phyloP scores from a whole-genome alignment of 2,797 vertebrate species.

The Balearica regulorum region DNA sequence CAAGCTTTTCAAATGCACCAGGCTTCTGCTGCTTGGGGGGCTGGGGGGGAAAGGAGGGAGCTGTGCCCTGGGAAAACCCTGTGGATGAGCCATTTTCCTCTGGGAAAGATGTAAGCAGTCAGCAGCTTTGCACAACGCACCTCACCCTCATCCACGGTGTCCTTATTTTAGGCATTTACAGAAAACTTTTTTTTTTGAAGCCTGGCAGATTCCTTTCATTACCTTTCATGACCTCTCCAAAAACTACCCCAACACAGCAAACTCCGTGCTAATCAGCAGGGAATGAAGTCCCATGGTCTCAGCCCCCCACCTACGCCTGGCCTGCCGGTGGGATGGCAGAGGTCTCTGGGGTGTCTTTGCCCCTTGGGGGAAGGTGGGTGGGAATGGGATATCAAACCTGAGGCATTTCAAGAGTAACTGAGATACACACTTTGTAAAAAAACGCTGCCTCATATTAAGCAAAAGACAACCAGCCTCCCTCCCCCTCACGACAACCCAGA shows the following conservation, averaged over 20 bases:
- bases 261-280: not conserved
- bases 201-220: not conserved
- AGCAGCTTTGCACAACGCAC: not conserved
- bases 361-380: not conserved
- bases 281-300: not conserved
- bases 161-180: not conserved
- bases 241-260: not conserved
- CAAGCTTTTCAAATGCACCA: not conserved
- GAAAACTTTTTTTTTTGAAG: not conserved
- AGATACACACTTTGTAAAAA: not conserved
- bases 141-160: fast-evolving
- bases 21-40: not conserved
- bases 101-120: not conserved
- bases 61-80: not conserved
- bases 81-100: not conserved
- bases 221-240: not conserved
- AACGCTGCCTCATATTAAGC: not conserved
- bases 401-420: not conserved
- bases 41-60: not conserved
- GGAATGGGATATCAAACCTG: not conserved
- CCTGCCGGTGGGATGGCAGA: not conserved
- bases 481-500: not conserved
- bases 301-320: not conserved
- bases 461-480: not conserved
- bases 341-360: not conserved